Base-by-base conservation (phyloP, 2,888 invertebrate genomes). In the Leptodirus hochenwartii region DNA sequence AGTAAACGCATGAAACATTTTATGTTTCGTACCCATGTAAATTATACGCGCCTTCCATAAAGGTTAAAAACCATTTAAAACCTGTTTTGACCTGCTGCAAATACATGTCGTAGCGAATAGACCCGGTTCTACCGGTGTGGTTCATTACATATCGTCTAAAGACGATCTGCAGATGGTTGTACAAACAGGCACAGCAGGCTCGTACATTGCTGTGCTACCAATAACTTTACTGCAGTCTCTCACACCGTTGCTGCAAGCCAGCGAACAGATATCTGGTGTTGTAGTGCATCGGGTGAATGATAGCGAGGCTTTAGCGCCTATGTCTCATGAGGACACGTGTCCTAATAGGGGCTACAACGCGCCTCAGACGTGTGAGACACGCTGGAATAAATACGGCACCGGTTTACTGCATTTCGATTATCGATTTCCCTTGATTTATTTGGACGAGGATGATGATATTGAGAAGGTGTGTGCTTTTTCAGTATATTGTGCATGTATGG, bases 341-440 rank as follows among this genome's bases (percentile, higher is more conserved):
- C 91, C 91, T 1, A 90, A 90, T 57, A 66, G 72, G 46, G 67
- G 66, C 43, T 77, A 73, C 34, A 67, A 59, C 13, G 37, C 62
- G 2, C 49, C 57, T 6, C 42, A 47, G 20, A 47, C 54, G 5
- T 59, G 56, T 35, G 41, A 42, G 2, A 47, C 51, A 12, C 61
- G 65, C 1, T 93, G 91, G 91, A 93, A 93, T 59, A 66, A 68
- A 9, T 51, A 56, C 39, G 91, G 87, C 5, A 74, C 73, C 9
- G 72, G 73, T 2, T 55, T 91, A 9, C 51, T 90, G 41, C 66
- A 20, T 20, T 8, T 8, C n/a, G 6, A 8, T n/a, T n/a, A 20
- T 20, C 16, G 22, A n/a, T 85, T 90, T 45, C 88, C 91, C 0
- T 76, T 91, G 41, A 87, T 87, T 55, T 74, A 72, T 36, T 58